Evolutionary conservation across 2,113 vertebrate species (phyloP).

Genomic region (Apeltes quadracus): DNA sequence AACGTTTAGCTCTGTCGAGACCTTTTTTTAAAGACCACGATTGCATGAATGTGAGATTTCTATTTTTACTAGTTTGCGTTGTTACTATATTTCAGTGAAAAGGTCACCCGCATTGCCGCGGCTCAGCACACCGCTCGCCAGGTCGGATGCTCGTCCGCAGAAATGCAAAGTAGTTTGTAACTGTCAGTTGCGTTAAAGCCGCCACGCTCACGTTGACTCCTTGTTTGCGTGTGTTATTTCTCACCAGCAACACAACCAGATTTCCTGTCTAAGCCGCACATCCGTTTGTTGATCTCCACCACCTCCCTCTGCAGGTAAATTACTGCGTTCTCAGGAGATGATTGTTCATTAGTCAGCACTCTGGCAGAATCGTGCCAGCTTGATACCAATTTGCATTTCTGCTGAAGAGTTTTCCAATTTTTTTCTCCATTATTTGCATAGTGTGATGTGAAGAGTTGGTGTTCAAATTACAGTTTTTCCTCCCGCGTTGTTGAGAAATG

Average conservation of each 20-base stretch:
- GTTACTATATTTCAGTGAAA: not conserved
- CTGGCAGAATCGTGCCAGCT: constrained; percentile 58
- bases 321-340: constrained; percentile 51
- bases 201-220: constrained; percentile 12
- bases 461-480: constrained; percentile 11
- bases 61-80: not conserved
- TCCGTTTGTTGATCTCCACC: constrained; percentile 33
- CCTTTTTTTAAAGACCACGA: not conserved
- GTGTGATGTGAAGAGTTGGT: constrained; percentile 16
- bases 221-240: constrained; percentile 38
- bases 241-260: constrained; percentile 28
- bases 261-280: constrained; percentile 37
- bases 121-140: not conserved
- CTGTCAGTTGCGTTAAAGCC: constrained; percentile 27
- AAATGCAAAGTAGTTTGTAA: not conserved
- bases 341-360: constrained; percentile 50
- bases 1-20: not conserved
- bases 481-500: not conserved
- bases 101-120: not conserved
- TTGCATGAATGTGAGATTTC: not conserved
- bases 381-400: constrained; percentile 26
- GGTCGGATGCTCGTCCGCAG: constrained; percentile 23
- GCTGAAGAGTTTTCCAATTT: constrained; percentile 39
- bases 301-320: constrained; percentile 62
- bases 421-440: constrained; percentile 44